These are phyloP conservation scores for Rhinopomastus cyanomelas DNA, from an alignment of 2,113 vertebrate genomes.

Conservation along the genomic window DNA sequence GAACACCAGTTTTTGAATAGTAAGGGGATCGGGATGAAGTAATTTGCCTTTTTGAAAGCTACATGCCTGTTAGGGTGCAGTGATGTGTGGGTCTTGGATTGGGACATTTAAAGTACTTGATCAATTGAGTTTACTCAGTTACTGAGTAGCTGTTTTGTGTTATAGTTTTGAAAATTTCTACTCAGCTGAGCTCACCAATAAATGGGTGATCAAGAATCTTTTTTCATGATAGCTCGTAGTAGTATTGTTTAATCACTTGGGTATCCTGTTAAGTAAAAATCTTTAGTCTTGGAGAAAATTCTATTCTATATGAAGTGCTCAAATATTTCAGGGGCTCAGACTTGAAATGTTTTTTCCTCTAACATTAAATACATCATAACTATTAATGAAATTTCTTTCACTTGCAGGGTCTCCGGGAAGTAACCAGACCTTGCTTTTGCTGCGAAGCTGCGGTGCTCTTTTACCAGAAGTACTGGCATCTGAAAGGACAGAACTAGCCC, in stretches of 20 bases:
- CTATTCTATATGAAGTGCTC: not conserved
- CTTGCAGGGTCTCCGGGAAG: conserved; percentile 80
- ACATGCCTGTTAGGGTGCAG: not conserved
- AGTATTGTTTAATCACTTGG: not conserved
- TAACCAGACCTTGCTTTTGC: conserved; percentile 87
- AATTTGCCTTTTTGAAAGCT: not conserved
- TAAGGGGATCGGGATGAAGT: not conserved
- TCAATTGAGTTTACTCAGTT: not conserved
- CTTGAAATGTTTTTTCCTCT: not conserved
- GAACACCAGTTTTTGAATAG: not conserved
- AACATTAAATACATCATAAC: not conserved
- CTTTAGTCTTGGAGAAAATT: not conserved
- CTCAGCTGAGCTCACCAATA: not conserved
- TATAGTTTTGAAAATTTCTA: not conserved
- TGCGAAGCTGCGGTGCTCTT: conserved; percentile 91
- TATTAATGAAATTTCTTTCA: not conserved
- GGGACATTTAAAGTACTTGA: not conserved
- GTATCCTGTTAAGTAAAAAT: not conserved
- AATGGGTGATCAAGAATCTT: not conserved
- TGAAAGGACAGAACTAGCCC: conserved; percentile 87
- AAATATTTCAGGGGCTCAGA: not conserved
- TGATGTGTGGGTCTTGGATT: not conserved
- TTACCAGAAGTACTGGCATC: conserved; percentile 81
- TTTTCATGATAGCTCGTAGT: not conserved
- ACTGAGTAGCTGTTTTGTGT: not conserved